A percentile compares a stretch with the other conserved stretches of the same genome.
Evolutionary conservation across 2,113 vertebrate genomes (phyloP).

Genomic region (Orthonyx spaldingii): DNA sequence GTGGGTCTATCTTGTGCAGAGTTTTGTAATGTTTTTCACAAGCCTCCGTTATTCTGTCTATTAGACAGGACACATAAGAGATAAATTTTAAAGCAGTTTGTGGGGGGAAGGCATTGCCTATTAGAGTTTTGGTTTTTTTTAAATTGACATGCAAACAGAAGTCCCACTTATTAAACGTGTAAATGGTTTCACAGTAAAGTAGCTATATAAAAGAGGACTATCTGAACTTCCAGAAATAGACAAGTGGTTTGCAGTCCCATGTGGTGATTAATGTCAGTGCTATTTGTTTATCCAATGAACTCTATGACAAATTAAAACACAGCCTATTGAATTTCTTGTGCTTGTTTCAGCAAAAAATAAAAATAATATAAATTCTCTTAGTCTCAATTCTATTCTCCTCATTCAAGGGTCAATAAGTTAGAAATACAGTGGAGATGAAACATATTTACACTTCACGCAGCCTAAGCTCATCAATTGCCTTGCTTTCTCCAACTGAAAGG

Average conservation of each 20-base stretch:
- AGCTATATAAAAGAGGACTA: neutral
- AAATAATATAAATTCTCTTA: neutral
- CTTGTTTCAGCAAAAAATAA: neutral
- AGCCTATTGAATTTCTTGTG: neutral
- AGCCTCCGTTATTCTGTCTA: neutral
- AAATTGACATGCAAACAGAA: neutral
- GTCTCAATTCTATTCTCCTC: neutral
- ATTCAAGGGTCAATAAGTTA: neutral
- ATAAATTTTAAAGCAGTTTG: neutral
- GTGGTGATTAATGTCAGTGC: neutral
- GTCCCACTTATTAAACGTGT: neutral
- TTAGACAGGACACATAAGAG: neutral
- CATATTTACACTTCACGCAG: neutral
- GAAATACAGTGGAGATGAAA: neutral
- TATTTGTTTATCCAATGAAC: neutral
- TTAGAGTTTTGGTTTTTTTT: neutral
- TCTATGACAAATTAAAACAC: neutral
- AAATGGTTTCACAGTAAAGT: neutral
- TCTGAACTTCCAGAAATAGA: neutral
- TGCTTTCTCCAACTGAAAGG: neutral
- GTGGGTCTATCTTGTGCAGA: neutral
- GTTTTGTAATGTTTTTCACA: neutral
- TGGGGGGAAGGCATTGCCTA: neutral
- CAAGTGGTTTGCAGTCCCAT: neutral
- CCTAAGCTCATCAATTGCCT: neutral